These are phyloP conservation scores for Drosophila elegans DNA, from an alignment of 1,140 invertebrate genomes.

Conservation along the genomic window DNA sequence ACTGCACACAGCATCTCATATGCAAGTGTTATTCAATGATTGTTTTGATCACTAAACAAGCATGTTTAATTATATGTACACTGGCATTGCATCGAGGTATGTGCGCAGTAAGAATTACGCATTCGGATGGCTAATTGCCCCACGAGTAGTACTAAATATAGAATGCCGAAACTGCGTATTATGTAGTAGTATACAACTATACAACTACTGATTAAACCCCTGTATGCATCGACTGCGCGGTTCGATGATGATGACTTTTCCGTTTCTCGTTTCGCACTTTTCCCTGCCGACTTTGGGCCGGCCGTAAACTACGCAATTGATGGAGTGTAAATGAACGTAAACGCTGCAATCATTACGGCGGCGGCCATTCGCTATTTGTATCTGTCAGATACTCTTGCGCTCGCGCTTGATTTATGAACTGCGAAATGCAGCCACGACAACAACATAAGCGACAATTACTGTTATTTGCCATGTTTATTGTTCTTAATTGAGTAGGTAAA, in stretches of 20 bases:
- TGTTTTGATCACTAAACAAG: constrained; percentile 21
- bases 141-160: constrained; percentile 30
- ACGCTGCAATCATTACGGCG: constrained; percentile 23
- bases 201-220: constrained; percentile 12
- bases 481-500: constrained; percentile 47
- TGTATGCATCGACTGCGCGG: constrained; percentile 12
- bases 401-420: constrained; percentile 66
- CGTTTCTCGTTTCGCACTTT: background rate
- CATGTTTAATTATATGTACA: constrained; percentile 38
- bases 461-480: constrained; percentile 55
- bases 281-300: constrained; percentile 15
- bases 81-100: constrained; percentile 12
- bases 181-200: background rate
- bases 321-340: constrained; percentile 34
- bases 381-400: constrained; percentile 70
- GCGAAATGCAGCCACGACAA: constrained; percentile 31
- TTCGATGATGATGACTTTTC: constrained; percentile 6
- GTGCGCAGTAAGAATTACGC: constrained; percentile 27
- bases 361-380: constrained; percentile 64
- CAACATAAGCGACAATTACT: constrained; percentile 39
- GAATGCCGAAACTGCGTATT: constrained; percentile 31
- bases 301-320: constrained; percentile 64
- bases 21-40: constrained; percentile 1
- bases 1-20: background rate
- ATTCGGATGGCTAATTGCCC: constrained; percentile 33